These are phyloP conservation scores for Pipa parva DNA, from an alignment of 2,113 vertebrate genomes.

Conservation along the genomic window DNA sequence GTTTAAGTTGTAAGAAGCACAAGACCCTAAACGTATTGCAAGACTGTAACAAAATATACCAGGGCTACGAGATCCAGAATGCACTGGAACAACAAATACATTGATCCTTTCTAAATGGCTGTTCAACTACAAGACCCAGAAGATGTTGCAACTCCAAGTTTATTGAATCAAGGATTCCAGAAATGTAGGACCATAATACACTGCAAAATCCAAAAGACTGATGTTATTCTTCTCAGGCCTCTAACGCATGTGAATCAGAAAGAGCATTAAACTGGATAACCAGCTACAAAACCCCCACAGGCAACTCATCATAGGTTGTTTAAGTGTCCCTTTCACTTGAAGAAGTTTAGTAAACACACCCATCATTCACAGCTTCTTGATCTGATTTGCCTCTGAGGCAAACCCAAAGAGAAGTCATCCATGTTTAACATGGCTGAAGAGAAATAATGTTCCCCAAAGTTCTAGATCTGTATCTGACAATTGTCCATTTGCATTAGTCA, in stretches of 20 bases:
- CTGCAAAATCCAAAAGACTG: conserved; percentile 5
- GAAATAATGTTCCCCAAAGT: neutral
- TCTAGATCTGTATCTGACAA: neutral
- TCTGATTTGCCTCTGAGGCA: neutral
- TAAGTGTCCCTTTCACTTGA: neutral
- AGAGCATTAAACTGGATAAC: conserved; percentile 2
- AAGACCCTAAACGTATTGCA: conserved; percentile 4
- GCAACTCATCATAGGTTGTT: neutral
- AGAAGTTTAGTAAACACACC: neutral
- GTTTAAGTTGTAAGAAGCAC: conserved; percentile 3
- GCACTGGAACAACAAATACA: conserved; percentile 8
- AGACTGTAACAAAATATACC: conserved; percentile 7
- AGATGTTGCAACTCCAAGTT: conserved; percentile 12
- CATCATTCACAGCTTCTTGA: conserved; percentile 3
- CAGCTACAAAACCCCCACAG: conserved; percentile 4
- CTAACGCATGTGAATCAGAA: conserved; percentile 2
- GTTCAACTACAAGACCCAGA: conserved; percentile 26
- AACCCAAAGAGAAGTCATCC: neutral
- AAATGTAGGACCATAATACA: conserved; percentile 22
- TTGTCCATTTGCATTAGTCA: neutral
- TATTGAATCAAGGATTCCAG: neutral
- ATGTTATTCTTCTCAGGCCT: conserved; percentile 7
- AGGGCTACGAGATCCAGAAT: conserved; percentile 13
- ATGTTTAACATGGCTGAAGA: neutral
- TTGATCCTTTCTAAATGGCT: conserved; percentile 27